Evolutionary conservation across 2,888 invertebrate species (phyloP).

Genomic region (Sarcophaga carnaria): DNA sequence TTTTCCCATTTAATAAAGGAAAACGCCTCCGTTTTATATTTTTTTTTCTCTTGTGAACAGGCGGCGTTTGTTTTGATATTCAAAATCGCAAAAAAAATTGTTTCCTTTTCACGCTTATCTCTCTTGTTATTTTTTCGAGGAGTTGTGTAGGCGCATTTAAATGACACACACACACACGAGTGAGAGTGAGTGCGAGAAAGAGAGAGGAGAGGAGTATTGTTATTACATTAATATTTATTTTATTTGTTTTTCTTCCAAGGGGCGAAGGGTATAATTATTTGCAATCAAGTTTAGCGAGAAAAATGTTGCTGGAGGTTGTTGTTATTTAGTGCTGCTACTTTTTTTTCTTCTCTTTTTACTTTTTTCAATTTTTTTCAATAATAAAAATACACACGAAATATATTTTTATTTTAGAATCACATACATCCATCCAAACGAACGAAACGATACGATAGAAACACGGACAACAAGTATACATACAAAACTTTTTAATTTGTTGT

Average conservation of each 20-base stretch:
- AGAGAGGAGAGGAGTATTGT: neutral
- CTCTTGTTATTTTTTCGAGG: neutral
- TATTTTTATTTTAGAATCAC: neutral
- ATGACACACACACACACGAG: neutral
- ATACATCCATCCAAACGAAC: neutral
- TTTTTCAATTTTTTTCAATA: slow-evolving; percentile 15
- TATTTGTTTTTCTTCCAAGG: neutral
- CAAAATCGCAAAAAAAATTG: neutral
- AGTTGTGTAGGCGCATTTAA: neutral
- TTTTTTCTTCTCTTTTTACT: neutral
- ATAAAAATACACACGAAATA: slow-evolving; percentile 18
- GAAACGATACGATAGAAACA: neutral
- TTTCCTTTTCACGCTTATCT: neutral
- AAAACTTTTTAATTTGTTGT: slow-evolving; percentile 24
- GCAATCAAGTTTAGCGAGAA: slow-evolving; percentile 48
- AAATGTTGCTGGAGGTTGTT: slow-evolving; percentile 30
- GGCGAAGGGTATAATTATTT: neutral
- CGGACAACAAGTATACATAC: slow-evolving; percentile 1
- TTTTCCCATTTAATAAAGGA: slow-evolving; percentile 25
- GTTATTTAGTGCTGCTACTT: slow-evolving; percentile 13
- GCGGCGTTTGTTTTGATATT: neutral
- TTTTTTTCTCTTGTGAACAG: neutral
- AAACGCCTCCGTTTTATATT: neutral
- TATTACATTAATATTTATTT: neutral
- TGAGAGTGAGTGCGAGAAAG: neutral